phyloP scores from a whole-genome alignment of 2,113 vertebrate genomes.

The Megalops atlanticus region DNA sequence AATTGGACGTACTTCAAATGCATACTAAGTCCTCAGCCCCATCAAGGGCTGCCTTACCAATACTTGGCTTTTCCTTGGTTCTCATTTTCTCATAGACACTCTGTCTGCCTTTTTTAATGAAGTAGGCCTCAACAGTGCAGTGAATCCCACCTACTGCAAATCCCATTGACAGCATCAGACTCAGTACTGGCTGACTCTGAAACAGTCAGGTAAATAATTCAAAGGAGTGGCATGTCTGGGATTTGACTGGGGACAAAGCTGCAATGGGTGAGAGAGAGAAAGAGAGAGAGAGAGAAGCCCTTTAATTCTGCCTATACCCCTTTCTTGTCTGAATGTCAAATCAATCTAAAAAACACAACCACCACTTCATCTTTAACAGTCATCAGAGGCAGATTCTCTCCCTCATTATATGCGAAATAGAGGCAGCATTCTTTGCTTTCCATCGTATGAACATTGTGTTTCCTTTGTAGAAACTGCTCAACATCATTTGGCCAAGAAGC shows the following conservation, averaged over 20 bases:
- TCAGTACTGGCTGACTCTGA: not conserved
- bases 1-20: not conserved
- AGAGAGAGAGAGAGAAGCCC: not conserved
- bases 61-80: not conserved
- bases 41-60: not conserved
- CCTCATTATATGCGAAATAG: not conserved
- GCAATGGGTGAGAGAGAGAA: not conserved
- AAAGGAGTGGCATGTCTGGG: conserved; percentile 2
- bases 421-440: not conserved
- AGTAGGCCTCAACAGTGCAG: not conserved
- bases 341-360: not conserved
- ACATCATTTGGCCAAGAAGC: not conserved
- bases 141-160: not conserved
- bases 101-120: not conserved
- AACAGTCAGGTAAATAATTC: conserved; percentile 14
- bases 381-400: not conserved
- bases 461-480: not conserved
- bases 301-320: not conserved
- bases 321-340: not conserved
- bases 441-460: no score
- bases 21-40: not conserved
- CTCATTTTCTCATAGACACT: no score
- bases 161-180: not conserved
- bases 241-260: not conserved
- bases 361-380: not conserved